Evolutionary conservation across 2,888 invertebrate genomes (phyloP).

Genomic region (Xanthostigma xanthostigma): DNA sequence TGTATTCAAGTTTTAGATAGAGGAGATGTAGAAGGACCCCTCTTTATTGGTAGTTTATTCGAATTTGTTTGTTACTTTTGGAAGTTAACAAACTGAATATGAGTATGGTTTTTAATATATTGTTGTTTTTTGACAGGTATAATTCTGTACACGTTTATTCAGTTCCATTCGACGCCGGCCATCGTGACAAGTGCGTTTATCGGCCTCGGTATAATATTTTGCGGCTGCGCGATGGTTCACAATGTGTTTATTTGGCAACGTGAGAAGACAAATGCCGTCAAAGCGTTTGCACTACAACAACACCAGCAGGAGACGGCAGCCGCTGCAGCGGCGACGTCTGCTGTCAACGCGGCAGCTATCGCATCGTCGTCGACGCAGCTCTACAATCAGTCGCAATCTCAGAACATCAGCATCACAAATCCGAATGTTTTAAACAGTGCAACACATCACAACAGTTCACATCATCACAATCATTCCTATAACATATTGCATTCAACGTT

Average conservation of each 20-base stretch:
- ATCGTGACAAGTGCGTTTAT: conserved; percentile 81
- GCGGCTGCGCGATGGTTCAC: conserved; percentile 86
- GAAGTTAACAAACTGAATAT: no score
- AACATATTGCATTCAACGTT: conserved; percentile 11
- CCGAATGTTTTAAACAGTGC: conserved; percentile 13
- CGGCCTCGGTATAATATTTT: conserved; percentile 82
- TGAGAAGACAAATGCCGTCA: conserved; percentile 73
- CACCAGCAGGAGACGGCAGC: conserved; percentile 13
- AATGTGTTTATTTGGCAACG: conserved; percentile 91
- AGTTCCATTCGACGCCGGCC: conserved; percentile 82
- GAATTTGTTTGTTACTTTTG: no score
- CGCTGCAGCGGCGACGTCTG: conserved; percentile 27
- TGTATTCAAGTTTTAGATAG: no score
- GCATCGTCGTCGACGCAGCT: conserved; percentile 8
- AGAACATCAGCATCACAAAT: conserved; percentile 14
- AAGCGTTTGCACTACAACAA: conserved; percentile 33
- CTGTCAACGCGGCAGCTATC: conserved; percentile 7
- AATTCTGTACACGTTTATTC: conserved; percentile 82
- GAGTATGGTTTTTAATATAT: not conserved
- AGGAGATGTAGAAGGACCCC: no score
- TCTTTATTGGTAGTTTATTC: no score
- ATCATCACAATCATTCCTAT: conserved; percentile 7
- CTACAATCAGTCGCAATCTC: conserved; percentile 4
- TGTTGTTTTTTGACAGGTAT: conserved; percentile 48
- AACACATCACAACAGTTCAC: conserved; percentile 12